These are phyloP conservation scores for Lacerta agilis DNA, from an alignment of 2,797 vertebrate genomes.

Conservation along the genomic window DNA sequence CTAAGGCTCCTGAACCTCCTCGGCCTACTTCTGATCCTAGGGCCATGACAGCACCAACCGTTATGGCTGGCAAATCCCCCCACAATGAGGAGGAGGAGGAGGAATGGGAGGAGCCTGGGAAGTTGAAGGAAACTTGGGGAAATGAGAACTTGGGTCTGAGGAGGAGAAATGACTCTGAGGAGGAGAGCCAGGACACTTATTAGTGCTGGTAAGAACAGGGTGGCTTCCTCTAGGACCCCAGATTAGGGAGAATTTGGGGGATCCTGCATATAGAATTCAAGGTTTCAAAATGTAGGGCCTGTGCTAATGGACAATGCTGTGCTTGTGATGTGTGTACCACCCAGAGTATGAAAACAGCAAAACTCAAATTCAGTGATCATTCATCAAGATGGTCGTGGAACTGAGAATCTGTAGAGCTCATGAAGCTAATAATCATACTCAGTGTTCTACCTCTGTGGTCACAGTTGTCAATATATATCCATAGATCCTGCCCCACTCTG, in stretches of 20 bases:
- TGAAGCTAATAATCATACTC: neutral
- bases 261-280: neutral
- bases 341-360: neutral
- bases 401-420: neutral
- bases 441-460: neutral
- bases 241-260: neutral
- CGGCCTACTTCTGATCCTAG: neutral
- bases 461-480: neutral
- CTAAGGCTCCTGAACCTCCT: neutral
- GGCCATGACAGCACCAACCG: neutral
- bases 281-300: neutral
- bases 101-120: too few species aligned
- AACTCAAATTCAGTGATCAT: neutral
- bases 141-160: too few species aligned
- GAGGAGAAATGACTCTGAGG: too few species aligned
- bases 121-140: too few species aligned
- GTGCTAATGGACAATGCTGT: too few species aligned
- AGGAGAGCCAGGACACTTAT: neutral
- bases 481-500: neutral
- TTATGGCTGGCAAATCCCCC: neutral
- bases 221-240: neutral
- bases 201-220: neutral
- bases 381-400: neutral
- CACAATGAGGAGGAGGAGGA: too few species aligned
- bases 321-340: neutral